These are phyloP conservation scores for Montipora efflorescens DNA, from an alignment of 64 coral and sea anemone genomes.

Conservation along the genomic window DNA sequence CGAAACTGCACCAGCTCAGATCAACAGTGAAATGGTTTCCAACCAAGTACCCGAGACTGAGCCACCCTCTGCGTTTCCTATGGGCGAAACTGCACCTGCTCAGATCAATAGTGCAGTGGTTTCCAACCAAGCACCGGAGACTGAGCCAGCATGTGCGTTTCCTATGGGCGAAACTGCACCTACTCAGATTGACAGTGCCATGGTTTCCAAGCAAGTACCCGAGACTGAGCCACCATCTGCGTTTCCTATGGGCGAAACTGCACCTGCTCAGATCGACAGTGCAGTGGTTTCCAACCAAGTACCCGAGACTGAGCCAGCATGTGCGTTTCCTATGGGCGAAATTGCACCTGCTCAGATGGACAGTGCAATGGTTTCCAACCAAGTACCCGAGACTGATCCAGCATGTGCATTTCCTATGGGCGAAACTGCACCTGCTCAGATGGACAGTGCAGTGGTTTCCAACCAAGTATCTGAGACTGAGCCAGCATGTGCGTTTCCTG, in stretches of 20 bases:
- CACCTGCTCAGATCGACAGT: background rate
- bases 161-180: too few species aligned
- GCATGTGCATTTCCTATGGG: too few species aligned
- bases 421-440: too few species aligned
- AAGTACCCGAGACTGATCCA: too few species aligned
- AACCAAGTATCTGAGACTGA: background rate
- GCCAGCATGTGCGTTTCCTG: background rate
- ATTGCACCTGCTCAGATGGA: background rate
- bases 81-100: background rate
- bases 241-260: background rate
- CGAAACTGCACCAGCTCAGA: too few species aligned
- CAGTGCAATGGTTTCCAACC: too few species aligned
- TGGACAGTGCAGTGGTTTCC: background rate
- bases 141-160: background rate
- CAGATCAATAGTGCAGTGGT: background rate
- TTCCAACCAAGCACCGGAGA: background rate
- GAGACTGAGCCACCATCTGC: background rate
- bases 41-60: background rate
- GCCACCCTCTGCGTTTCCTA: background rate
- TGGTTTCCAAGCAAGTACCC: background rate
- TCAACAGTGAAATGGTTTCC: too few species aligned
- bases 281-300: background rate
- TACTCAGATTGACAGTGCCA: too few species aligned
- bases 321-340: too few species aligned
- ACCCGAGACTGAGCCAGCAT: background rate